Conservation (phyloP, 2,888 invertebrate species). For the Brachyopa scutellaris region DNA sequence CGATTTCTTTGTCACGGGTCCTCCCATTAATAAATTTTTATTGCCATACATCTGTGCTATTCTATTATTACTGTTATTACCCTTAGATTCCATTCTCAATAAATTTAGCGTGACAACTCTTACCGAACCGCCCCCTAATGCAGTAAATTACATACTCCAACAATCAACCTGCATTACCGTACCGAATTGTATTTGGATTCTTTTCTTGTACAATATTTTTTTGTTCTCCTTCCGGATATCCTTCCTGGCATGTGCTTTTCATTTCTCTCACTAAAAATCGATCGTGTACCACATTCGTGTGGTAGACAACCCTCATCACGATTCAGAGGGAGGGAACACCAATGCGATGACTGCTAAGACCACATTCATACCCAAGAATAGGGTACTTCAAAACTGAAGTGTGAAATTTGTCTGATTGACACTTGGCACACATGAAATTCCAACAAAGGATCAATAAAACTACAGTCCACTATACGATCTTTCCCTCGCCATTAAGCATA, state of each 20-base stretch:
- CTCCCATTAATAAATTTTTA: not conserved
- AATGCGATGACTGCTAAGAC: constrained; percentile 29
- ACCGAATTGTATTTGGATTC: not conserved
- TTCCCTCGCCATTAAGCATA: not conserved
- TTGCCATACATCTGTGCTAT: not conserved
- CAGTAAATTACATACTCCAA: constrained; percentile 16
- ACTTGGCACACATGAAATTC: constrained; percentile 46
- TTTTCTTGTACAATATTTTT: too few species aligned
- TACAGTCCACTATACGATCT: constrained; percentile 24
- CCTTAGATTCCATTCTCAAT: not conserved
- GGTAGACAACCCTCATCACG: constrained; percentile 26
- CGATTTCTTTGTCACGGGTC: too few species aligned
- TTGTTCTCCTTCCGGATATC: not conserved
- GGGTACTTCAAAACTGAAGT: constrained; percentile 29
- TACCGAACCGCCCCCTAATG: constrained; percentile 20
- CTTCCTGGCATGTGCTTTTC: constrained; percentile 21
- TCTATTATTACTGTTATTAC: not conserved
- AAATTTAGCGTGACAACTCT: not conserved
- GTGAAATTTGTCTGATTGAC: constrained; percentile 52
- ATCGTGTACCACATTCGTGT: not conserved
- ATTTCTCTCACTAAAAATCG: not conserved
- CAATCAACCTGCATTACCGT: constrained; percentile 39
- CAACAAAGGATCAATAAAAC: constrained; percentile 56
- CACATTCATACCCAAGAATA: not conserved
- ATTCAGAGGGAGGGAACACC: constrained; percentile 21